phyloP scores from a whole-genome alignment of 1,140 invertebrate species.

The Hormaphis cornu region DNA sequence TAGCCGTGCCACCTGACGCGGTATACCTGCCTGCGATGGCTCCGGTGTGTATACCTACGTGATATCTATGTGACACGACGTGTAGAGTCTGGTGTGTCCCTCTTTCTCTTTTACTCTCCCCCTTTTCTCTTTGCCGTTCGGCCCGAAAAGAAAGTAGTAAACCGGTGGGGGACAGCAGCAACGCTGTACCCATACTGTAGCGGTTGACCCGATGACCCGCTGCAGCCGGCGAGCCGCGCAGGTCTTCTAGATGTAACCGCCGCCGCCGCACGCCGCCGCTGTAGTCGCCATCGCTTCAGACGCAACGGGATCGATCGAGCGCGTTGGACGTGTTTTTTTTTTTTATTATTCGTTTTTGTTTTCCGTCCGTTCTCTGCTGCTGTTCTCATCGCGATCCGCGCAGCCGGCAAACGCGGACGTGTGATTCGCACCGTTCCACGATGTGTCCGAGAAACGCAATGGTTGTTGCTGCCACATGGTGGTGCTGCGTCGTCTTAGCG shows the following conservation, averaged over 20 bases:
- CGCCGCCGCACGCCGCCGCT: slow-evolving; percentile 18
- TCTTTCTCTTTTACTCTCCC: no score
- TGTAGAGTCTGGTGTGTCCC: no score
- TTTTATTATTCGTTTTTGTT: background rate
- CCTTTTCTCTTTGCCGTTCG: background rate
- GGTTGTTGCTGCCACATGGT: no score
- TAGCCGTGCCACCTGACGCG: no score
- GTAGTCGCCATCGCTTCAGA: background rate
- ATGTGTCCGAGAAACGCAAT: no score
- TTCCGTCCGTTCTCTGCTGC: background rate
- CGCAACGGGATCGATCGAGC: background rate
- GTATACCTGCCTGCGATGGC: no score
- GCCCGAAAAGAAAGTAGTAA: slow-evolving; percentile 15
- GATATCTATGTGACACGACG: no score
- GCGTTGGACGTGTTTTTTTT: slow-evolving; percentile 14
- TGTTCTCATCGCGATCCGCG: background rate
- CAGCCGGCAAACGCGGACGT: no score
- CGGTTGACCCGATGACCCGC: slow-evolving; percentile 29
- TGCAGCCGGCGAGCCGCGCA: no score
- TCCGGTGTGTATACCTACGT: no score
- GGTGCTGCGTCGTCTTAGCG: background rate
- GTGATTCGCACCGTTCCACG: background rate
- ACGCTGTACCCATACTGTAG: no score
- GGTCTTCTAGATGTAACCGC: no score
- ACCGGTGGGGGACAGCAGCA: slow-evolving; percentile 20